phyloP scores from a whole-genome alignment of 1,140 invertebrate species.

The Rhagoletis pomonella region DNA sequence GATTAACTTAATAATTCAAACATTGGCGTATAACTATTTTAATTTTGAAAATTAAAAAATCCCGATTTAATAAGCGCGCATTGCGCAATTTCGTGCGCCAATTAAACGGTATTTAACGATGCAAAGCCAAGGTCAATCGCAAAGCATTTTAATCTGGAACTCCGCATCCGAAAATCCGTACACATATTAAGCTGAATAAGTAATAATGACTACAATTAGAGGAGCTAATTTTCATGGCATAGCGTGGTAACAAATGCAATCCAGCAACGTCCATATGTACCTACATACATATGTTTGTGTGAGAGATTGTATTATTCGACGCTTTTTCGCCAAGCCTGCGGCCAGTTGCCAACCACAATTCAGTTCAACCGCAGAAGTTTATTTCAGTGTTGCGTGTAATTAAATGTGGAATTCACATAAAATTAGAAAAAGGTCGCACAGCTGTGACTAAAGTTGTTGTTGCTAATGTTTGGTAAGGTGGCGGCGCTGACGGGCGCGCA shows the following conservation, averaged over 20 bases:
- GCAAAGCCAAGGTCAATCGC: conserved; percentile 15
- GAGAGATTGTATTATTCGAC: neutral
- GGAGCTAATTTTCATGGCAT: neutral
- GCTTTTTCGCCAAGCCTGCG: neutral
- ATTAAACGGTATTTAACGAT: conserved; percentile 25
- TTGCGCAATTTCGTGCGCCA: neutral
- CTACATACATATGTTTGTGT: neutral
- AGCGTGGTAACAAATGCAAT: conserved; percentile 10
- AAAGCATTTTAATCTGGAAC: conserved; percentile 36
- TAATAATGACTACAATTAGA: neutral
- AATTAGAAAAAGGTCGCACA: neutral
- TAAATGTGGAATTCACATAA: conserved; percentile 36
- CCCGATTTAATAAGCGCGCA: neutral
- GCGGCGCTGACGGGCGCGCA: neutral
- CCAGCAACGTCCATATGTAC: neutral
- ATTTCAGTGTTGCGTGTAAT: conserved; percentile 14
- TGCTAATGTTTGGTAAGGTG: neutral
- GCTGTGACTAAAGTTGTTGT: neutral
- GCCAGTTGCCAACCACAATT: neutral
- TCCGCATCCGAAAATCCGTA: neutral
- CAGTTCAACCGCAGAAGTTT: conserved; percentile 17
- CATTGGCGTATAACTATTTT: too few species aligned
- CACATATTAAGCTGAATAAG: neutral
- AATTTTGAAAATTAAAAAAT: too few species aligned
- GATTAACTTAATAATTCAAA: too few species aligned